Percentiles rank a stretch among this genome's conserved stretches.
Evolutionary conservation across 2,113 vertebrate species (phyloP).

Genomic region (Sphyrna mokarran): DNA sequence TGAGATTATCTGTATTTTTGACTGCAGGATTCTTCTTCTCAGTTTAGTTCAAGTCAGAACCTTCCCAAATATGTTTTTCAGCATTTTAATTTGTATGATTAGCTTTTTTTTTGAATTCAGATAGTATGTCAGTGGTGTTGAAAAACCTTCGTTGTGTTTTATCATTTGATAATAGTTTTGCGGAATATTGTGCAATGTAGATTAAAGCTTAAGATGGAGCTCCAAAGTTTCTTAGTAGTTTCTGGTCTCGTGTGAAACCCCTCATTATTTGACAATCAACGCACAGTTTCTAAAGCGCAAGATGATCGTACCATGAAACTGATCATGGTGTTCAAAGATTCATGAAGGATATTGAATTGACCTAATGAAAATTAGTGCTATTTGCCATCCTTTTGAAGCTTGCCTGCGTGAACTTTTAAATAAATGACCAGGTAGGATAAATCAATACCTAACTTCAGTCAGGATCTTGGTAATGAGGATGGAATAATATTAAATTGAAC

Average conservation of each 20-base stretch:
- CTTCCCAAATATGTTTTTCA: background rate
- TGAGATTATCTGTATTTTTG: background rate
- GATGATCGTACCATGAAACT: background rate
- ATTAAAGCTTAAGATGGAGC: background rate
- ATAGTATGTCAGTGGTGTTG: background rate
- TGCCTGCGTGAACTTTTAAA: background rate
- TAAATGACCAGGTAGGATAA: background rate
- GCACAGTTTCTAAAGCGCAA: background rate
- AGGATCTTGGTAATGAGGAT: background rate
- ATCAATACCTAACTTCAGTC: background rate
- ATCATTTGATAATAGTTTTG: background rate
- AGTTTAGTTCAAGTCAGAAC: background rate
- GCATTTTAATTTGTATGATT: background rate
- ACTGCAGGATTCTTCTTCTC: background rate
- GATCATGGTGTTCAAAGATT: background rate
- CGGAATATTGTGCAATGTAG: background rate
- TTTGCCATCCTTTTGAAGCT: background rate
- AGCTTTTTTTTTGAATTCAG: background rate
- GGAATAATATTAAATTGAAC: background rate
- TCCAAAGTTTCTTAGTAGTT: too few species aligned
- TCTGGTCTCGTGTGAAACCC: background rate
- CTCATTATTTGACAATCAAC: background rate
- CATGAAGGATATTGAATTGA: background rate
- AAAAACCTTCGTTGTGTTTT: background rate
- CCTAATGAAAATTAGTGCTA: background rate